Percentiles rank a stretch among this genome's conserved stretches.
These are phyloP conservation scores for Nerophis ophidion DNA, from an alignment of 2,113 vertebrate species.

Conservation along the genomic window DNA sequence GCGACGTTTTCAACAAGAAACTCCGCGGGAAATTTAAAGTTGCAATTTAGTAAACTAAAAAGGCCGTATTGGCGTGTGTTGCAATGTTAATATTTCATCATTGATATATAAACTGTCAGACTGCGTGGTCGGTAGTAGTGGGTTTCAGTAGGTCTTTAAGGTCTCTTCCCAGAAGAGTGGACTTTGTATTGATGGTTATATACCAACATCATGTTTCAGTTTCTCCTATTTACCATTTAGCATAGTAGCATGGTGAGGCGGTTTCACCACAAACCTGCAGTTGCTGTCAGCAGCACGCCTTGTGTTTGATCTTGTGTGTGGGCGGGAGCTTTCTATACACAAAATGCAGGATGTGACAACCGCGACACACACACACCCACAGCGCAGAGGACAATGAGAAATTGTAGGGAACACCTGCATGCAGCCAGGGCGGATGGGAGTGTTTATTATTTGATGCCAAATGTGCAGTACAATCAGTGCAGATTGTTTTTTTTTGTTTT, in stretches of 20 bases:
- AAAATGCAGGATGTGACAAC: slow-evolving; percentile 55
- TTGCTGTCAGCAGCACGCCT: slow-evolving; percentile 23
- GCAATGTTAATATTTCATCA: too few relatives aligned
- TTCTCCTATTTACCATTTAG: background rate
- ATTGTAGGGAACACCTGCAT: slow-evolving; percentile 47
- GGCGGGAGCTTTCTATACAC: slow-evolving; percentile 51
- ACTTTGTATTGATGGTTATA: too few relatives aligned
- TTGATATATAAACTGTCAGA: too few relatives aligned
- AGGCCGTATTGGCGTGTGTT: too few relatives aligned
- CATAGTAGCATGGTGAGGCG: background rate
- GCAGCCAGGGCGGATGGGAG: slow-evolving; percentile 42
- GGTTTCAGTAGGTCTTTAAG: too few relatives aligned
- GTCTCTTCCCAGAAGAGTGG: too few relatives aligned
- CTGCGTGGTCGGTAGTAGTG: too few relatives aligned
- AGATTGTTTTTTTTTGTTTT: slow-evolving; percentile 9
- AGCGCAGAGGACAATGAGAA: slow-evolving; percentile 44
- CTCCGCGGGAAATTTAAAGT: too few relatives aligned
- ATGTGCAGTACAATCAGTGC: slow-evolving; percentile 15
- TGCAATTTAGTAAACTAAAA: too few relatives aligned
- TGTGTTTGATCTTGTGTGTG: slow-evolving; percentile 32
- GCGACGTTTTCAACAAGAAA: too few relatives aligned
- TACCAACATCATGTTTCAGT: too few relatives aligned
- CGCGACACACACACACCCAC: slow-evolving; percentile 36
- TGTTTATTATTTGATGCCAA: slow-evolving; percentile 56
- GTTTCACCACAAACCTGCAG: slow-evolving; percentile 4